Evolutionary conservation across 2,797 vertebrate species (phyloP), one percentile per base, ranked within the genome.

Genomic region (Masticophis lateralis): DNA sequence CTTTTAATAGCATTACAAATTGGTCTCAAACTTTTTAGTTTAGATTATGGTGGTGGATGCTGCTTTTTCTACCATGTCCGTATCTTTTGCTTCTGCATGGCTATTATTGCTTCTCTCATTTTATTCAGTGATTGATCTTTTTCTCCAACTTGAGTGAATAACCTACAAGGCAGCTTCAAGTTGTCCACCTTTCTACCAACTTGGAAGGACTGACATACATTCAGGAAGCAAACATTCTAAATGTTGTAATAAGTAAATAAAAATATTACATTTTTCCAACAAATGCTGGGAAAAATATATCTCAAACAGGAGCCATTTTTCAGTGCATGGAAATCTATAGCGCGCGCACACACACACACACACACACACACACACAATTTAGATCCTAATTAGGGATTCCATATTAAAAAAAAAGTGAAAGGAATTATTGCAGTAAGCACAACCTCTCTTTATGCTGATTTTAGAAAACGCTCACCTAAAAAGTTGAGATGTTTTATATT

Each of bases 381-480:
- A 61, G n/a, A 8, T 32, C 56, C 56, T 28, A 79, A 22, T 79
- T 61, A 88, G 14, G 56, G 28, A 61, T 79, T 79, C n/a, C 51
- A 83, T 89, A 27, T 90, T n/a, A n/a, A 74, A 11, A 4, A 11
- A 4, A 22, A 91, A 69, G 25, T 57, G 57, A 55, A 56, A 61
- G 32, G 83, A 66, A 47, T 63, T 90, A 20, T 51, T 86, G 66
- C 63, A 88, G 37, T 27, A 47, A 87, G 69, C 6, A 69, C n/a
- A 88, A 37, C 53, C 88, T 63, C 79, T 92, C 90, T 92, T 88
- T 55, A 66, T 89, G 51, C 55, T 60, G 37, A 59, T 91, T 94
- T 95, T 96, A 91, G 79, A 83, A 90, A 94, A 69, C 12, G 87
- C 83, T n/a, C 83, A 1, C 56, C 89, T 94, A 93, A 86, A 95